Conservation (phyloP, 2,113 vertebrate genomes). For the Steatornis caripensis region DNA sequence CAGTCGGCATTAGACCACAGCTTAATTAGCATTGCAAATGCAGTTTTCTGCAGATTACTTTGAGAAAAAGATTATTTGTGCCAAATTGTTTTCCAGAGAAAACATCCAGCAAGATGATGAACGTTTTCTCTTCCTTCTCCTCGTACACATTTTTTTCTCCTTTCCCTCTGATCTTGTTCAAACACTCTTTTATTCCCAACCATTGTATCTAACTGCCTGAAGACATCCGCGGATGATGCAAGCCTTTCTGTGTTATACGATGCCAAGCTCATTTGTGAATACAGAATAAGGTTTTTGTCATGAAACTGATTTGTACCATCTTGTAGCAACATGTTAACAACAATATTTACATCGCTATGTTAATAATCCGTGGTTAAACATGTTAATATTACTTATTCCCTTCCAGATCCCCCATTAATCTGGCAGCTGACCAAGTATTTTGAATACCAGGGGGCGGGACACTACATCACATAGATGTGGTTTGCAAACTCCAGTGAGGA, state of each 20-base stretch:
- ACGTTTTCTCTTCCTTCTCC: neutral
- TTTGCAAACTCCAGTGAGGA: neutral
- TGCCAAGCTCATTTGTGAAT: neutral
- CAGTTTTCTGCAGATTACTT: neutral
- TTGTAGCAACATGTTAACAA: neutral
- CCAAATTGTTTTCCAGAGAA: neutral
- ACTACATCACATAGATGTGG: rapidly evolving
- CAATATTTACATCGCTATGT: neutral
- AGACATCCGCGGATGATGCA: neutral
- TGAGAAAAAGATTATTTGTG: neutral
- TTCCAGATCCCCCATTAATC: neutral
- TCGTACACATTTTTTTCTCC: neutral
- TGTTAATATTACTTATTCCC: neutral
- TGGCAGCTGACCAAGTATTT: neutral
- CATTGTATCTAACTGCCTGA: neutral
- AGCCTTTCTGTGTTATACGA: neutral
- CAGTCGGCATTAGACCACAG: neutral
- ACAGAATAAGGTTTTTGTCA: neutral
- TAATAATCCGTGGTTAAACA: neutral
- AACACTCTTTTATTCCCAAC: neutral
- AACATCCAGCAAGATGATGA: neutral
- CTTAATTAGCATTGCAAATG: neutral
- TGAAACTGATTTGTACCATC: neutral
- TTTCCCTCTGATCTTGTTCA: neutral
- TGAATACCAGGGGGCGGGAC: neutral